Evolutionary conservation across 1,140 invertebrate species (phyloP).

Genomic region (Lasioglossum albipes): DNA sequence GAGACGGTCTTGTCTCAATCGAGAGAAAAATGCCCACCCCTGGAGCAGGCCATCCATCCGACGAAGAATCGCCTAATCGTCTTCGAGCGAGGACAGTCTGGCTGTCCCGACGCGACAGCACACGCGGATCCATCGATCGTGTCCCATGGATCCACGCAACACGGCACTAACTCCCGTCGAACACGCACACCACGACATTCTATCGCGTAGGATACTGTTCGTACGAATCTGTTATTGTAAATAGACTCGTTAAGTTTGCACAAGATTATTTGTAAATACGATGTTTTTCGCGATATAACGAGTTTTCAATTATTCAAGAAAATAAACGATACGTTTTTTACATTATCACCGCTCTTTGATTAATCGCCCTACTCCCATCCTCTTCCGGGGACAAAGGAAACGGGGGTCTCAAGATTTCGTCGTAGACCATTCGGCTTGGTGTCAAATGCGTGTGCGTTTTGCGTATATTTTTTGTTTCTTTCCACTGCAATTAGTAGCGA

Average conservation of each 20-base stretch:
- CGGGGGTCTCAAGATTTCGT: no score
- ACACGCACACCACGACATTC: background rate
- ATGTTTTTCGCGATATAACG: constrained; percentile 5
- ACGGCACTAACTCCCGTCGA: constrained; percentile 24
- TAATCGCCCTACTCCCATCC: no score
- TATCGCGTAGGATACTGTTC: constrained; percentile 4
- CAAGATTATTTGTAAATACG: constrained; percentile 31
- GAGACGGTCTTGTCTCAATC: no score
- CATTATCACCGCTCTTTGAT: background rate
- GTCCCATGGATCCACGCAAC: constrained; percentile 8
- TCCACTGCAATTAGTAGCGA: constrained; percentile 54
- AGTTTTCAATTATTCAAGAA: constrained; percentile 6
- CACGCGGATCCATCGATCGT: constrained; percentile 9
- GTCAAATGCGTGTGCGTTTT: constrained; percentile 49
- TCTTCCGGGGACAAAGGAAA: no score
- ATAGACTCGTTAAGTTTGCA: constrained; percentile 41
- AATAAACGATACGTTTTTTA: constrained; percentile 44
- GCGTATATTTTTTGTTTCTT: constrained; percentile 56
- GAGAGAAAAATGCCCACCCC: no score
- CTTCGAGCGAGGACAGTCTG: constrained; percentile 15
- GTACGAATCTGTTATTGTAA: constrained; percentile 34
- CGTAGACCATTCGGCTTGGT: constrained; percentile 12
- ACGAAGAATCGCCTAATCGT: no score
- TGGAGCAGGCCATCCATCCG: no score
- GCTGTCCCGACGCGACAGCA: background rate